Evolutionary conservation across 2,888 invertebrate genomes (phyloP).

Genomic region (Anaspis maculata): DNA sequence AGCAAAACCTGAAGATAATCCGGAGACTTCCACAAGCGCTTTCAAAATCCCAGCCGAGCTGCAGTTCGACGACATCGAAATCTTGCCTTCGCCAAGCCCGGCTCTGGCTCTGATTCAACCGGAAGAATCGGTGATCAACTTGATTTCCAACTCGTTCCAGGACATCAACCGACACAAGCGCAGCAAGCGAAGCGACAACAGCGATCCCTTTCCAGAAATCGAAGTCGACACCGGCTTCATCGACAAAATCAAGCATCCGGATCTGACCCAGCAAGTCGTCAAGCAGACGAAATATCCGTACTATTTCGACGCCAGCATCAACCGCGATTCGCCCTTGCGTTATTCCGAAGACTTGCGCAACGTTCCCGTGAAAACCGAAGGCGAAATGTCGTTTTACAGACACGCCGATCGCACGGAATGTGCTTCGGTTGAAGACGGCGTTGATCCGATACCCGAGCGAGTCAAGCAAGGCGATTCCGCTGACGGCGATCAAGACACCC

Average conservation of each 20-base stretch:
- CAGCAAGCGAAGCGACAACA: too few species aligned
- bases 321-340: conserved; percentile 53
- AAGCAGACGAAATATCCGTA: conserved; percentile 55
- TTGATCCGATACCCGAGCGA: conserved; percentile 49
- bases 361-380: conserved; percentile 55
- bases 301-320: conserved; percentile 43
- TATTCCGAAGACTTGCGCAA: conserved; percentile 57
- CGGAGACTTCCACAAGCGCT: too few species aligned
- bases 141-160: too few species aligned
- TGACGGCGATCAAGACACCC: conserved; percentile 32
- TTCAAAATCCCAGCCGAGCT: too few species aligned
- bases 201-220: too few species aligned
- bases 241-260: conserved; percentile 24
- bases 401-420: conserved; percentile 48
- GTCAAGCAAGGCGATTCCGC: conserved; percentile 35
- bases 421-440: conserved; percentile 47
- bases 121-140: too few species aligned
- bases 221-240: conserved; percentile 28
- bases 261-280: conserved; percentile 19
- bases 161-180: too few species aligned
- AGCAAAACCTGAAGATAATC: too few species aligned
- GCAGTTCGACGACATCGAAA: too few species aligned
- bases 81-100: too few species aligned
- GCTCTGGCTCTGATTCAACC: too few species aligned
- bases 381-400: conserved; percentile 65